Evolutionary conservation across 2,888 invertebrate species (phyloP), one percentile per base, ranked within the genome.

Genomic region (Congeria kusceri): DNA sequence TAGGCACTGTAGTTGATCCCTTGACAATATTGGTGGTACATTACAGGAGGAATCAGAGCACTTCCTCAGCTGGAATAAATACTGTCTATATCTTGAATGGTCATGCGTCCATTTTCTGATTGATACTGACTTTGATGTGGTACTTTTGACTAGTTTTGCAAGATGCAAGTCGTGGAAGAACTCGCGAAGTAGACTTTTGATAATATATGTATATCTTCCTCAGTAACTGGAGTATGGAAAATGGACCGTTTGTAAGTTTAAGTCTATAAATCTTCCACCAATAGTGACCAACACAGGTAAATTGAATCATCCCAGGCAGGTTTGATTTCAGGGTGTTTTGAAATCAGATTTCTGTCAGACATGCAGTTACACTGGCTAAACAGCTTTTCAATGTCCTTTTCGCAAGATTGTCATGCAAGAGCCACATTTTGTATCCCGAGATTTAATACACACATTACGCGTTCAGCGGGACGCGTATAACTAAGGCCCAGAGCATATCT

Each of bases 401-500:
- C 32, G 32, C 20, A 39, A 23, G 13, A 11, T 15, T 9, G 29
- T 29, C 63, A 1, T 23, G 15, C 46, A 7, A 39, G 23, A 32
- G 63, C 39, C 29, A 32, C n/a, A 32, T 80, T 80, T 47, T 80
- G 80, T 0, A 80, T 62, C 7, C 77, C 78, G 15, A 79, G 0
- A 64, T 83, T 68, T 27, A 71, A 25, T 27, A 82, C 53, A 5
- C 57, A 39, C 75, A 76, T 76, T 15, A 76, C 69, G 18, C 69
- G 44, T 61, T 83, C 82, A 27, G 79, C 79, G 39, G 75, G 71
- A 66, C 79, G 79, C 3, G 25, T 20, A 49, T 59, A 83, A 46
- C 73, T 76, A 5, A 79, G 82, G 13, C 76, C 73, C n/a, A 68
- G 76, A 7, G 79, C 79, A 76, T 72, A 82, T 27, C 75, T 49